Evolutionary conservation across 1,140 invertebrate genomes (phyloP), one percentile per base, ranked within the genome.

Genomic region (Lutraria rhynchaena): DNA sequence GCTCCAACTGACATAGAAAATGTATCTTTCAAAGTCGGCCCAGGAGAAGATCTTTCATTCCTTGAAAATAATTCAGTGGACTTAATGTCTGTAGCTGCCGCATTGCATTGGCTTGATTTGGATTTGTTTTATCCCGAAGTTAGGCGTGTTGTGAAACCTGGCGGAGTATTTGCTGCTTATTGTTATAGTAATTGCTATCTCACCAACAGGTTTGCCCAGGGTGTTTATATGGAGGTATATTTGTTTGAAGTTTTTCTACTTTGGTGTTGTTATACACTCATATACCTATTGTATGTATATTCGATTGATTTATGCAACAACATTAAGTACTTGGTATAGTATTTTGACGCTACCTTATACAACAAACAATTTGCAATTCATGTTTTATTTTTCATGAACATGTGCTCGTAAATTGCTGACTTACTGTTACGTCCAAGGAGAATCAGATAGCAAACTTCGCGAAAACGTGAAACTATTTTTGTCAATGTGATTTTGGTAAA

Each of bases 61-160:
- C 29, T 82, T 37, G 37, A 80, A 24, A 81, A 90, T 71, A 58
- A 55, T 15, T 90, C 90, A 27, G 89, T 92, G 9, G 91, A 93
- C 33, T 69, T 94, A 57, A 77, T 93, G 4, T 92, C 90, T 22
- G 86, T 89, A 5, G 87, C 86, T 3, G 86, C 89, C 60, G 87
- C 91, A 27, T 85, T 90, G 53, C 93, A 94, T 81, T 94, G 93
- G 93, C 92, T 94, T 81, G 88, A 93, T 75, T 55, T 92, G 19
- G 87, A 89, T 1, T 85, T 85, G 41, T 94, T 94, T 83, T 93
- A 91, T 67, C 67, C 80, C 13, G 93, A 94, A 88, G 92, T 87
- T 2, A 83, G 86, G 27, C 76, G 93, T 69, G 86, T 93, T 33
- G 82, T 93, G 7, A 75, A 81, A 27, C 87, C 90, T n/a, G 88